Base-by-base conservation (phyloP, 2,797 vertebrate genomes). In the Peromyscus aztecus region DNA sequence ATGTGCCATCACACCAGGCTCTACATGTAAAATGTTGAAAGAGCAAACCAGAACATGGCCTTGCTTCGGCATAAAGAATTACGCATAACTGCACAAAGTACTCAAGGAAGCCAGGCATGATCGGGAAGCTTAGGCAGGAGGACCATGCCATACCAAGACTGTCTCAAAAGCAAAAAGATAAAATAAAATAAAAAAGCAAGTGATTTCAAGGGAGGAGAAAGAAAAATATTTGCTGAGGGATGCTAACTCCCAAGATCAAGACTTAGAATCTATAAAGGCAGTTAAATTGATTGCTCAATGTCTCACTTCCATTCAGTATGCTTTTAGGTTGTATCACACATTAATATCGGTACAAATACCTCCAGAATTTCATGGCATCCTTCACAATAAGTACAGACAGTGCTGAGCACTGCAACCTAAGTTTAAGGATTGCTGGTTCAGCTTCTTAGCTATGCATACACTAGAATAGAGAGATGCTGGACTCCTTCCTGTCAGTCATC, bases 241-340 rank as follows among this genome's bases (percentile, higher is more conserved):
- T 69, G 31, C 46, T 69, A 37, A 52, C 65, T 71, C 34, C 46
- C 23, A 87, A 87, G 46, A 88, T 57, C n/a, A 57, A 57, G n/a
- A 40, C 34, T 73, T 57, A n/a, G 23, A 57, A 49, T 57, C 49
- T 88, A 88, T 21, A 57, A 57, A 73, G 14, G 29, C 57, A n/a
- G 40, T 27, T 65, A 65, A 40, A 94, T 69, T 92, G 46, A 85
- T 40, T 89, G 84, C 81, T 34, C 29, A 67, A 46, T 89, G 61
- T 17, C 88, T 94, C 63, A 59, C 61, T 78, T 92, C 40, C 55
- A 88, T 75, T 82, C 76, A 94, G 93, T 63, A 92, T 34, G 63
- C 73, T 91, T 14, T 46, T 31, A 31, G 49, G 77, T 80, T 88
- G 55, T 67, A 85, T 8, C 52, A 75, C 4, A 82, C 40, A 89